Conservation (phyloP, 2,888 invertebrate genomes). For the Amorpha juglandis region DNA sequence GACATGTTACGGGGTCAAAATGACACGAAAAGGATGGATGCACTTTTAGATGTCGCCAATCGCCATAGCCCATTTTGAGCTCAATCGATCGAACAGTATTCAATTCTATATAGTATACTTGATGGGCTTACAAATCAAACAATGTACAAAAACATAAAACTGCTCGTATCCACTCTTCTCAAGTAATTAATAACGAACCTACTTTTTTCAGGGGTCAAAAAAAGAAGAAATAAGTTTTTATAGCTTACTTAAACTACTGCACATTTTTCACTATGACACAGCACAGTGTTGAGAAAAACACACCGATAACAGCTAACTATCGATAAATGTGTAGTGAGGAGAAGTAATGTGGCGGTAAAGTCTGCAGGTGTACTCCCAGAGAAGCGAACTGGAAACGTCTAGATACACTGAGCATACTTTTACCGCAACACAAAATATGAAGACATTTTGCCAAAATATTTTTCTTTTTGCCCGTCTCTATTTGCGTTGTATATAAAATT, state of each 20-base stretch:
- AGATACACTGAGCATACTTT: constrained; percentile 23
- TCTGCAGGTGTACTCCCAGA: constrained; percentile 28
- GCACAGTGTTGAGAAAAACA: constrained; percentile 39
- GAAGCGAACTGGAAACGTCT: constrained; percentile 21
- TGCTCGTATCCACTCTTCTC: too few relatives aligned
- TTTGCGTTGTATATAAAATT: not conserved
- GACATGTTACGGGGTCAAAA: too few relatives aligned
- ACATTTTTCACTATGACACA: not conserved
- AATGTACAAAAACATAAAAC: too few relatives aligned
- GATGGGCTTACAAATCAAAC: too few relatives aligned
- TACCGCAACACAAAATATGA: constrained; percentile 5
- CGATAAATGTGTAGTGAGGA: constrained; percentile 39
- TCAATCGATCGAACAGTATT: too few relatives aligned
- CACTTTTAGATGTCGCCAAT: too few relatives aligned
- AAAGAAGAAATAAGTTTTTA: too few relatives aligned
- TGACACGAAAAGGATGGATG: too few relatives aligned
- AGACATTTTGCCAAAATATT: constrained; percentile 15
- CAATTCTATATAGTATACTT: too few relatives aligned
- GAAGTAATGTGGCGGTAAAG: constrained; percentile 31
- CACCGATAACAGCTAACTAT: constrained; percentile 45
- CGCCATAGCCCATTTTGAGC: too few relatives aligned
- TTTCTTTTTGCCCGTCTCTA: constrained; percentile 7
- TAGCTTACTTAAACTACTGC: not conserved
- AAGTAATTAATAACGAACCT: too few relatives aligned
- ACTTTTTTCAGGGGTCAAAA: too few relatives aligned